Conservation (phyloP, 2,888 invertebrate genomes). For the Koerneria pararmatus region DNA sequence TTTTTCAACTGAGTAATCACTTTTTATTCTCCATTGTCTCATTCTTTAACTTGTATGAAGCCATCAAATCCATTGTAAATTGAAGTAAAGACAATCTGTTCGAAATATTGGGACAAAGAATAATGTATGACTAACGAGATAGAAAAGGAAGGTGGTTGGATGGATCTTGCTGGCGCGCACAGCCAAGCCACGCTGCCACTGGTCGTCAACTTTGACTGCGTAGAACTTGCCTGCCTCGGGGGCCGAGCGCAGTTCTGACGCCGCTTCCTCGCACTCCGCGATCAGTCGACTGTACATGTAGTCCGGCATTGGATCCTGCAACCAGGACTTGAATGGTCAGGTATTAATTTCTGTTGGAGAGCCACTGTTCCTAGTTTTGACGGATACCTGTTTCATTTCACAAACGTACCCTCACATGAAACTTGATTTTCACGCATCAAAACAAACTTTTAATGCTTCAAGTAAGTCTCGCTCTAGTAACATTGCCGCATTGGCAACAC, state of each 20-base stretch:
- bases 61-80: no score
- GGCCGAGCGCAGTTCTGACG: conserved; percentile 24
- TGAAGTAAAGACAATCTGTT: not conserved
- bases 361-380: no score
- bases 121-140: conserved; percentile 17
- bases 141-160: conserved; percentile 18
- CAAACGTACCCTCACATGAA: no score
- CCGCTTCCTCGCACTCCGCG: conserved; percentile 36
- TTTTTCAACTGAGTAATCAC: not conserved
- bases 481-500: no score
- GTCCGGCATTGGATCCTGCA: conserved; percentile 48
- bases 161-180: conserved; percentile 39
- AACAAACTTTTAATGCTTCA: no score
- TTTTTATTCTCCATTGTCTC: not conserved
- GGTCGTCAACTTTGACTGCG: conserved; percentile 35
- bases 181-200: conserved; percentile 41
- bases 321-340: no score
- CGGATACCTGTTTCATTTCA: no score
- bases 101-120: no score
- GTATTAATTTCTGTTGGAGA: no score
- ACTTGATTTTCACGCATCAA: no score
- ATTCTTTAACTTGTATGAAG: conserved; percentile 7
- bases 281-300: conserved; percentile 43
- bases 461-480: no score
- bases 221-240: conserved; percentile 28